Conservation (phyloP, 2,888 invertebrate genomes). For the Catocala sponsa region DNA sequence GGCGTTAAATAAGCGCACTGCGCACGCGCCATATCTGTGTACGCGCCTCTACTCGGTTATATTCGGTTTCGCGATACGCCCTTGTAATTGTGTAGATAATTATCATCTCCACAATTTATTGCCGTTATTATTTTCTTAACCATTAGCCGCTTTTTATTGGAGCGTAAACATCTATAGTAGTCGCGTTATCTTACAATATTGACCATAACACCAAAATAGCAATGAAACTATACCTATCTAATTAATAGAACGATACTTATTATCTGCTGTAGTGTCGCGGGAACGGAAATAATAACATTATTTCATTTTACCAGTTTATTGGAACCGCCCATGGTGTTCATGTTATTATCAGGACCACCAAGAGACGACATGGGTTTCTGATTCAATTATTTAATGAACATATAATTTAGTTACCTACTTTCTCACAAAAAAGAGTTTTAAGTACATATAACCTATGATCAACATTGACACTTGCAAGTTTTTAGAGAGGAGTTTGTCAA, state of each 20-base stretch:
- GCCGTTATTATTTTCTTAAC: slow-evolving; percentile 50
- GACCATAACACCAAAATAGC: slow-evolving; percentile 24
- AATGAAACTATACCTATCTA: slow-evolving; percentile 21
- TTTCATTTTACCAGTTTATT: slow-evolving; percentile 2
- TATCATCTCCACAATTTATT: slow-evolving; percentile 55
- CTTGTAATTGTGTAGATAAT: slow-evolving; percentile 55
- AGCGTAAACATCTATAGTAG: slow-evolving; percentile 45
- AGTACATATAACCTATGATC: too few species aligned
- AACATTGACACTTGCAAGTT: too few species aligned
- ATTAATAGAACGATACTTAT: slow-evolving; percentile 26
- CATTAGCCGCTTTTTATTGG: slow-evolving; percentile 51
- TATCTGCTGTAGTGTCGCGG: background rate
- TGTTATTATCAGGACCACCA: too few species aligned
- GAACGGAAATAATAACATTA: background rate
- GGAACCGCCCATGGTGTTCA: background rate
- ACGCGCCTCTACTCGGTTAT: background rate
- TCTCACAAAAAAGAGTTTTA: too few species aligned
- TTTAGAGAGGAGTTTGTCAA: too few species aligned
- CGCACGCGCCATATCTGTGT: too few species aligned
- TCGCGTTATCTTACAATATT: slow-evolving; percentile 44
- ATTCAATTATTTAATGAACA: too few species aligned
- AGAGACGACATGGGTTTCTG: too few species aligned
- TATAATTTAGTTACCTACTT: too few species aligned
- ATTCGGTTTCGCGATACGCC: slow-evolving; percentile 41
- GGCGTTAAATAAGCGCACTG: too few species aligned